Base-by-base conservation (phyloP, 2,113 vertebrate species). In the Gila orcuttii region DNA sequence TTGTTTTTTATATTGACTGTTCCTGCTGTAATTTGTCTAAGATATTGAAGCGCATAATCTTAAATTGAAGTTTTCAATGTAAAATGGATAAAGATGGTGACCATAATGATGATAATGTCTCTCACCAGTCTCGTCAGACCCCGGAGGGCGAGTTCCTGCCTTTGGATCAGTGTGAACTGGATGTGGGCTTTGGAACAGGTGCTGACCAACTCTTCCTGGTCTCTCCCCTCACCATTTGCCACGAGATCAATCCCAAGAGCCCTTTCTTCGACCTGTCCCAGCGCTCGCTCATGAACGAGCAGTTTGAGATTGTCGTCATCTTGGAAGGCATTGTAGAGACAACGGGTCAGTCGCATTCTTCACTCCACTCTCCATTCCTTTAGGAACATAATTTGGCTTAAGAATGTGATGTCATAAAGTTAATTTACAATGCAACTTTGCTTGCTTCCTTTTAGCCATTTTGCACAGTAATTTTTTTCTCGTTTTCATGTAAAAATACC, bases 301-400 rank as follows among this genome's bases (percentile, higher is more conserved):
- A 97, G 74, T 97, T 97, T 92, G 96, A 97, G 89, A 96, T 97
- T 0, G 96, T 97, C 0, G 96, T 97, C 39, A 97, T 97, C 92
- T 94, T 97, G 0, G 96, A 97, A 86, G 96, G 96, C 88, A 97
- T 97, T 68, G 96, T 97, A 66, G 96, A 97, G 91, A 97, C 96
- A 0, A 97, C 96, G 0, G 96, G 96, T 97, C 91, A 94, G 93
- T 9, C 47, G 76, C 0, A 52, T 1, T 1, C 15, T n/a, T 21
- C 25, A 3, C 31, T 59, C 21, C 84, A 68, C 52, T 23, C 59
- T 74, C 79, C 55, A 73, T 84, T 87, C 89, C 74, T 19, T 57
- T 12, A 23, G 19, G 17, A 55, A 71, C 31, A 55, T 50, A 12
- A 82, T 28, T 23, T 28, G 17, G 17, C 15, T 60, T 23, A 39